Evolutionary conservation across 2,888 invertebrate genomes (phyloP), one percentile per base, ranked within the genome.

Genomic region (Zygogramma bicolorata): DNA sequence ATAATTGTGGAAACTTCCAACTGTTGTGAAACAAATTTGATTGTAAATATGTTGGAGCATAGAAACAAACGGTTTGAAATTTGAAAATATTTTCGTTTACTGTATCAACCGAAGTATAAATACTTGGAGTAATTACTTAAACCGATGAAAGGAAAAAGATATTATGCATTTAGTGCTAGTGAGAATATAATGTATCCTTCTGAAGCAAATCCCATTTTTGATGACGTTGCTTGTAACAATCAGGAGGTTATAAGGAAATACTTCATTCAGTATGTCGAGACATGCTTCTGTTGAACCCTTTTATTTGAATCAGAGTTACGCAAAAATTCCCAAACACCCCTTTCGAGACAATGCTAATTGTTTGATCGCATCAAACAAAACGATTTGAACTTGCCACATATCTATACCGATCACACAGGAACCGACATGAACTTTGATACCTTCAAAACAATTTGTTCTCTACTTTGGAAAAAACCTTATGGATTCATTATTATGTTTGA

Each of bases 191-290:
- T 65, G 31, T 18, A 46, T 29, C 65, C 53, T 25, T 65, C 65
- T 46, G 49, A 65, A 31, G 31, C 65, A 15, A 46, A 49, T 10
- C 46, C 38, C 20, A 40, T 31, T 40, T 40, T 40, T n/a, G 40
- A 63, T 22, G 63, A 42, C 22, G 46, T 46, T 8, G 15, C 31
- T 31, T 58, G 38, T 57, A 18, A 13, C 22, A 66, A 66, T 22
- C 66, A 66, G 22, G 40, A 66, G 13, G 34, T 66, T 34, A 66
- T 53, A 31, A 49, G 66, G 13, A 38, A 58, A 57, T 53, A 66
- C 34, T 66, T 66, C 22, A 40, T 66, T 66, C 22, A 40, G 66
- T 57, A 66, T 57, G 66, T 49, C 29, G n/a, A 57, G 66, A 57
- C 66, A 66, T 57, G 34, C 46, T 66, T 20, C 29, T 10, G 58